Base-by-base conservation (phyloP, 2,113 vertebrate species). In the Noturus placidus region DNA sequence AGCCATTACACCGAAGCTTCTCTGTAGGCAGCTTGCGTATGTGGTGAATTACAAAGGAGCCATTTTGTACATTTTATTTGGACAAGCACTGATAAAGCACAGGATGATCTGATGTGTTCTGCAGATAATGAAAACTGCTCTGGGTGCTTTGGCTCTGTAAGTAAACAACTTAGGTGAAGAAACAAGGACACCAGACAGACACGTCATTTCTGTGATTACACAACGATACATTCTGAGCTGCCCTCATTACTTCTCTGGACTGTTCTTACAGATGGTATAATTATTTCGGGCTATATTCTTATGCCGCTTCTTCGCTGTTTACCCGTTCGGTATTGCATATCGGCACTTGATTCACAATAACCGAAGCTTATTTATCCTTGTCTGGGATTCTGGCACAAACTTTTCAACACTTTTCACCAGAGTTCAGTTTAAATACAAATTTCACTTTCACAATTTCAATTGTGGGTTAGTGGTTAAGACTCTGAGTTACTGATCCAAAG, bases 1-100 rank as follows among this genome's bases (percentile, higher is more conserved):
- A 80, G 83, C 90, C 90, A 93, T 94, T 91, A 92, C 76, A 42
- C 89, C 86, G 89, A 80, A 91, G 93, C 91, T 87, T 90, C 91
- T 82, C 56, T 92, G 91, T 92, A 91, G 91, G 86, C 92, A 91
- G 88, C 38, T 83, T 86, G 54, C 42, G 59, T 89, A 90, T 91
- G 83, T 88, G 87, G 76, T 82, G 87, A 88, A 93, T 94, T 90
- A 90, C 90, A 88, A 89, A 88, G 87, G 14, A 80, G 74, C 22
- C 69, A 69, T 83, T 86, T 79, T 83, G 83, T 85, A 5, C 8
- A 38, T 50, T 80, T 85, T 63, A 88, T 88, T 61, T 86, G 56
- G 30, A 79, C 59, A 79, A 69, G 27, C 35, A 63, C 38, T 19
- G 35, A 50, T 69, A 69, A 81, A 57, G 77, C 82, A 42, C 61